Percentiles rank a stretch among this genome's conserved stretches.
These are phyloP conservation scores for Lytechinus pictus DNA, from an alignment of 35 echinoderm and acorn worm genomes.

Conservation along the genomic window DNA sequence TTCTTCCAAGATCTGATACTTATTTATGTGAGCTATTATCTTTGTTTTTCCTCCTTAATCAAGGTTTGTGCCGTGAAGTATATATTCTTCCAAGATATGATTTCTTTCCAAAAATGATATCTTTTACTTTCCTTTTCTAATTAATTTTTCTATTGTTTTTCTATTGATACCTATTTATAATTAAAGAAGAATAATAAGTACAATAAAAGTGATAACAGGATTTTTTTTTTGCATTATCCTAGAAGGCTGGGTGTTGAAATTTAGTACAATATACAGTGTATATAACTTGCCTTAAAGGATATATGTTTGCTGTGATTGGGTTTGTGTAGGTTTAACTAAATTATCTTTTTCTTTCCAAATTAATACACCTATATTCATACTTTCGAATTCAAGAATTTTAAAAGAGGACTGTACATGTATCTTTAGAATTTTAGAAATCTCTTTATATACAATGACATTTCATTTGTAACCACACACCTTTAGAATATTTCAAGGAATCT, in stretches of 20 bases:
- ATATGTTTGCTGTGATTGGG: not conserved
- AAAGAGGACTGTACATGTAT: too few species aligned
- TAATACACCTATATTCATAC: not conserved
- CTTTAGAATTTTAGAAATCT: too few species aligned
- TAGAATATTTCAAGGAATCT: too few species aligned
- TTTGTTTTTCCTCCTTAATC: not conserved
- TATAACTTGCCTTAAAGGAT: not conserved
- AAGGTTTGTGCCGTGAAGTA: not conserved
- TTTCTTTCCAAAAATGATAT: not conserved
- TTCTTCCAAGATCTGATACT: not conserved
- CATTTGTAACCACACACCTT: too few species aligned
- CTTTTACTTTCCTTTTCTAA: not conserved
- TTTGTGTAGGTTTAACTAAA: not conserved
- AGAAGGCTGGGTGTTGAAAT: too few species aligned
- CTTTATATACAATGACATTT: too few species aligned
- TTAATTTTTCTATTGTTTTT: not conserved
- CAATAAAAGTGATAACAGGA: too few species aligned
- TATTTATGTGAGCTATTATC: not conserved
- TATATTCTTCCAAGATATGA: not conserved
- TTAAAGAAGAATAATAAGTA: too few species aligned
- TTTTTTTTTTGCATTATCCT: too few species aligned
- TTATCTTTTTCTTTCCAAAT: not conserved
- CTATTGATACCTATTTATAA: too few species aligned
- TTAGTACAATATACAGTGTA: too few species aligned
- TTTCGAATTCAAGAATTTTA: too few species aligned